Evolutionary conservation across 2,797 vertebrate species (phyloP), one percentile per base, ranked within the genome.

Genomic region (Bufotes viridis): DNA sequence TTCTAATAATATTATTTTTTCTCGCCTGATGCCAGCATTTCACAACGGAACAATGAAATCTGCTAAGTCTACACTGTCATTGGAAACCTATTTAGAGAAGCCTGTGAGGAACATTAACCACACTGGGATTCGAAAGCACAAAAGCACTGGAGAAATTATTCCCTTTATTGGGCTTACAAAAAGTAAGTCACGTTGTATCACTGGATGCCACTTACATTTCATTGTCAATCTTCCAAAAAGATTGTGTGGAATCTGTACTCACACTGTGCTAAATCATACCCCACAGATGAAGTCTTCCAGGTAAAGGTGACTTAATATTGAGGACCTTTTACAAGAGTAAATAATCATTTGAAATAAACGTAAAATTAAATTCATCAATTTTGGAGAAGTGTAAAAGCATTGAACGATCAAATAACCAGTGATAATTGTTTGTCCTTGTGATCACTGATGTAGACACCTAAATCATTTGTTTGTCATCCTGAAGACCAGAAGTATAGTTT

Each of bases 111-210:
- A 65, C 55, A 72, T 29, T 81, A 75, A 61, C 29, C 5, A 67
- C 86, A 88, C 10, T 24, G n/a, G 24, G 49, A 29, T 82, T 58
- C n/a, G 5, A 20, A 89, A 78, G 17, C 78, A 86, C 29, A 82
- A 60, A 81, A 42, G 0, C n/a, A n/a, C 10, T 15, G 22, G 61
- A 89, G 80, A 86, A 53, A 86, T 22, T 12, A 86, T 95, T 88
- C 93, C 93, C 60, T 95, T 96, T 92, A 91, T 95, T 87, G 95
- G 93, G 26, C 93, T 96, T 72, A 95, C 93, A 63, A 91, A 89
- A 90, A 94, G 93, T 94, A 94, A 93, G 92, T 90, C 91, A 11
- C 15, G 24, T 49, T 84, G 20, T 55, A 12, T 15, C 3, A 17
- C 61, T 79, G 74, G 90, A 84, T 18, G 2, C 61, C 26, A 84